Conservation (phyloP, 37 sponge, comb jelly and placozoan genomes). For the Oscarella lobularis region DNA sequence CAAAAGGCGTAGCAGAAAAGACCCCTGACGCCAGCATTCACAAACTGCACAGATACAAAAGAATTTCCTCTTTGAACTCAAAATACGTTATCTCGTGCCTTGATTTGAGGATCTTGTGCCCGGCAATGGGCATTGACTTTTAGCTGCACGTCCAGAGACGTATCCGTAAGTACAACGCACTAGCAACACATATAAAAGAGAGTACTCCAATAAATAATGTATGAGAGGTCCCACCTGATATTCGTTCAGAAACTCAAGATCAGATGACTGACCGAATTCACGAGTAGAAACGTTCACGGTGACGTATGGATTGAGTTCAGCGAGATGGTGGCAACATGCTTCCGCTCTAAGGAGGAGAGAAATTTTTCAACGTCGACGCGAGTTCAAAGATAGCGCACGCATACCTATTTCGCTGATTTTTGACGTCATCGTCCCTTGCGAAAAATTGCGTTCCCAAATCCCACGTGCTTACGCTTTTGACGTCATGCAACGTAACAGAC, state of each 20-base stretch:
- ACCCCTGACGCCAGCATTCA: slow-evolving; percentile 53
- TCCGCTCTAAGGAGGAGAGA: slow-evolving; percentile 54
- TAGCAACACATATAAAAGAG: slow-evolving; percentile 12
- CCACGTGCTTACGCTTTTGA: slow-evolving; percentile 19
- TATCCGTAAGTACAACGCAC: slow-evolving; percentile 76
- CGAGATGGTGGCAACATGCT: slow-evolving; percentile 41
- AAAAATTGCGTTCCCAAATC: slow-evolving; percentile 95
- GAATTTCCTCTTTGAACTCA: background rate
- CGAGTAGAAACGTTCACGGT: slow-evolving; percentile 35
- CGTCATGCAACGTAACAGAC: slow-evolving; percentile 71
- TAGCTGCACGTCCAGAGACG: slow-evolving; percentile 37
- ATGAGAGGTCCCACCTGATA: slow-evolving; percentile 37
- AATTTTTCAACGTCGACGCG: background rate
- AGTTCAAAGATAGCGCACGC: background rate
- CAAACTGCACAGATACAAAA: slow-evolving; percentile 38
- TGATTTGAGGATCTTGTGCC: slow-evolving; percentile 56
- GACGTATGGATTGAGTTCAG: slow-evolving; percentile 92
- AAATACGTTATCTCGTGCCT: slow-evolving; percentile 10
- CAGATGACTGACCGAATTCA: slow-evolving; percentile 6
- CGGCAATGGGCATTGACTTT: slow-evolving; percentile 60
- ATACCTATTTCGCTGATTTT: slow-evolving; percentile 35
- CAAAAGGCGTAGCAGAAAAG: slow-evolving; percentile 79
- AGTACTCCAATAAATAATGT: too few relatives aligned
- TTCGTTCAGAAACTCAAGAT: slow-evolving; percentile 28
- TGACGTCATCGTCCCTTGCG: slow-evolving; percentile 50